These are phyloP conservation scores for Triplophysa siluroides DNA, from an alignment of 2,113 vertebrate species.

Conservation along the genomic window DNA sequence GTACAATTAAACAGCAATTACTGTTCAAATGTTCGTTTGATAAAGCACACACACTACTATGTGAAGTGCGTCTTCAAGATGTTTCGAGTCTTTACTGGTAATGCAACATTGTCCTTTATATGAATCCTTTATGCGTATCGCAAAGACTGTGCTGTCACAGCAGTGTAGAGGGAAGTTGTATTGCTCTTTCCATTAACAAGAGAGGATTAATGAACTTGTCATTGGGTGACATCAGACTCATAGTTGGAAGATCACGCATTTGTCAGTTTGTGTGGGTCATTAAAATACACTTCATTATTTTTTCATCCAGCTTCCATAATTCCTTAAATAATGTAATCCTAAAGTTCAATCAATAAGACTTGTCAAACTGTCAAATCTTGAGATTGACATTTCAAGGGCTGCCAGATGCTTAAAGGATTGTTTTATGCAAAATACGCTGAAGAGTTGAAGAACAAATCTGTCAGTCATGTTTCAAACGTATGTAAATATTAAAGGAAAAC, in stretches of 20 bases:
- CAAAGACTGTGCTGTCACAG: constrained; percentile 13
- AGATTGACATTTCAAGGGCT: background rate
- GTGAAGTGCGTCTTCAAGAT: constrained; percentile 26
- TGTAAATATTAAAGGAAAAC: too few relatives aligned
- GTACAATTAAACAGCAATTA: constrained; percentile 41
- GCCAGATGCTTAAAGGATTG: too few relatives aligned
- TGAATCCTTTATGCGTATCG: background rate
- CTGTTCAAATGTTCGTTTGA: constrained; percentile 35
- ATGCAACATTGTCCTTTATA: background rate
- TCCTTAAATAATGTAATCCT: background rate
- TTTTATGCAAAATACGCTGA: too few relatives aligned
- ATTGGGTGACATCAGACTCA: constrained; percentile 10
- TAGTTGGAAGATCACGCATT: background rate
- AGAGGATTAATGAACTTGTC: constrained; percentile 37
- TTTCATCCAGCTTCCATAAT: constrained; percentile 2
- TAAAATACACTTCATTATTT: constrained; percentile 8
- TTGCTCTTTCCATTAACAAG: constrained; percentile 40
- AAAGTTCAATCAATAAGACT: background rate
- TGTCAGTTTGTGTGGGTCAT: background rate
- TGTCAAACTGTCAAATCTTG: too few relatives aligned
- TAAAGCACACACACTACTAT: constrained; percentile 12
- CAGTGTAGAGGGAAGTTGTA: constrained; percentile 15
- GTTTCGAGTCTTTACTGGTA: background rate
- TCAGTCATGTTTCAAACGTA: too few relatives aligned
- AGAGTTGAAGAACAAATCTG: too few relatives aligned